Evolutionary conservation across 2,113 vertebrate species (phyloP), one percentile per base, ranked within the genome.

Genomic region (Eulacestoma nigropectus): DNA sequence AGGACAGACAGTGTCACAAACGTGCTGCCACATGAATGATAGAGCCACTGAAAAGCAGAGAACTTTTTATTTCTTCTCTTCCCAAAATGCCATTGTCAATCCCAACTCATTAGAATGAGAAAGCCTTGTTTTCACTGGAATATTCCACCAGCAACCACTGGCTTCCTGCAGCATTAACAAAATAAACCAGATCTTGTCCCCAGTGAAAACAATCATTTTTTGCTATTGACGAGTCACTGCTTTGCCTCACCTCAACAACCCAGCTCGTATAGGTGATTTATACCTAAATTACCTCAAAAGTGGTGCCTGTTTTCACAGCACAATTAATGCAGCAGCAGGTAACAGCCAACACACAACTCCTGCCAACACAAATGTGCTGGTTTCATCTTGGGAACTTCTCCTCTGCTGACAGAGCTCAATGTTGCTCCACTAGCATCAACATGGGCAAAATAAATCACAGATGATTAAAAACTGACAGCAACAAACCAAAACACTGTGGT

Each of bases 361-460:
- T 93, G 94, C 95, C 95, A 96, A 94, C 63, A 75, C 14, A 87
- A 93, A 95, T 33, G 33, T 73, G 65, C 89, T 62, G 67, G 57
- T 79, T 95, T 87, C 46, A 80, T 72, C 75, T 50, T 57, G 50
- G 67, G 93, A 92, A 49, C 50, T 69, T 33, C 26, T 94, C 56
- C 73, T 89, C 70, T 72, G 47, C 64, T 73, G 91, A 87, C 0
- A 53, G 42, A 78, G 57, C 84, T 87, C 8, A 2, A 22, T 75
- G 42, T 16, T n/a, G 57, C 57, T 89, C 49, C 74, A 85, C 53
- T n/a, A 62, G 50, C 59, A 94, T 49, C 69, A 68, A n/a, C 8
- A 60, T 1, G 4, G 44, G 59, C 27, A 93, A 76, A 87, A 56
- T 44, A 64, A 56, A 95, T 13, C 78, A 78, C 47, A 85, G 70